Evolutionary conservation across 1,140 invertebrate species (phyloP).

Genomic region (Dinoponera quadriceps): DNA sequence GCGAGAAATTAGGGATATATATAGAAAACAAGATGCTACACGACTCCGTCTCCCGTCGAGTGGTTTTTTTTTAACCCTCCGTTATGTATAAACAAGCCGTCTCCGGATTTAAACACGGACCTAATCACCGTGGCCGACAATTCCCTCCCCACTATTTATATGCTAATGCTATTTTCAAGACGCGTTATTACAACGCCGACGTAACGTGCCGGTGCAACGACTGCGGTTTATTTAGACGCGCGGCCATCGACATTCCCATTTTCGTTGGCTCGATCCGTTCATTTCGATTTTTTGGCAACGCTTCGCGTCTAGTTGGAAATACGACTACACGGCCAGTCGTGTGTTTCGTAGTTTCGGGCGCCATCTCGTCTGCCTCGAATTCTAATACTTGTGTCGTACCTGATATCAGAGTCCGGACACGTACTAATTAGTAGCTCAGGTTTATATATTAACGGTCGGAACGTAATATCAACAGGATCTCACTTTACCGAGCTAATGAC

Average conservation of each 20-base stretch:
- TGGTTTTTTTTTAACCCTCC: not conserved
- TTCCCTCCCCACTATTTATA: constrained; percentile 35
- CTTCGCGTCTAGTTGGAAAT: not conserved
- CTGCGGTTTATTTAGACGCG: constrained; percentile 19
- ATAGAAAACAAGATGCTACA: not conserved
- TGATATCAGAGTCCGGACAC: constrained; percentile 34
- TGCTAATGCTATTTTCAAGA: constrained; percentile 25
- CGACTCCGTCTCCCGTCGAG: not conserved
- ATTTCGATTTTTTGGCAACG: constrained; percentile 4
- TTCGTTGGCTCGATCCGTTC: not conserved
- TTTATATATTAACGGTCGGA: constrained; percentile 53
- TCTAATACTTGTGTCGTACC: constrained; percentile 5
- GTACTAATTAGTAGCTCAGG: constrained; percentile 54
- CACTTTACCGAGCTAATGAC: constrained; percentile 49
- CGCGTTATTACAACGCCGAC: not conserved
- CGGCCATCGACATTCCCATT: not conserved
- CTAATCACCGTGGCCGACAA: not conserved
- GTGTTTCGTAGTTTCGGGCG: not conserved
- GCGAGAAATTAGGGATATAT: constrained; percentile 5
- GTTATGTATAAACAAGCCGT: constrained; percentile 1
- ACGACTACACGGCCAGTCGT: not conserved
- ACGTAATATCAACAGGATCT: constrained; percentile 55
- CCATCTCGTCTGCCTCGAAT: constrained; percentile 23
- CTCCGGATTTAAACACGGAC: not conserved
- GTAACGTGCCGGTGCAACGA: not conserved